These are phyloP conservation scores for Leucophenga montana DNA, from an alignment of 2,888 invertebrate genomes.

Conservation along the genomic window DNA sequence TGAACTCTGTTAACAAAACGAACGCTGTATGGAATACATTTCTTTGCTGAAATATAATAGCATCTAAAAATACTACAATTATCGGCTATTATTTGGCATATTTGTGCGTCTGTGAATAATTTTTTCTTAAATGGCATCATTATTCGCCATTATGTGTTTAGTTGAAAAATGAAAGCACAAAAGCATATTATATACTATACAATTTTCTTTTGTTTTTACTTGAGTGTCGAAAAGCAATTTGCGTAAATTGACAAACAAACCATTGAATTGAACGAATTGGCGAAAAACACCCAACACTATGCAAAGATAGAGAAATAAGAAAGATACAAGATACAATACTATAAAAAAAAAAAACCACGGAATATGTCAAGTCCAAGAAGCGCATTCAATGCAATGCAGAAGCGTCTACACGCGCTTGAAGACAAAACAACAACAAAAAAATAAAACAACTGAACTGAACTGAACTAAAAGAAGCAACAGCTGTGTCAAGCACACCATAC, in stretches of 20 bases:
- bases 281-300: background rate
- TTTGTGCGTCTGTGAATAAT: too few species aligned
- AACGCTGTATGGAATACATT: too few species aligned
- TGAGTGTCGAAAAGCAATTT: background rate
- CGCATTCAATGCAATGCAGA: background rate
- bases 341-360: background rate
- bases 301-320: background rate
- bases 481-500: background rate
- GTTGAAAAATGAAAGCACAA: too few species aligned
- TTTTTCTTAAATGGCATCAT: too few species aligned
- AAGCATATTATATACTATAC: too few species aligned
- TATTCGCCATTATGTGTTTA: too few species aligned
- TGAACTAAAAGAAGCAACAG: background rate
- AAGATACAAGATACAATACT: background rate
- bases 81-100: background rate
- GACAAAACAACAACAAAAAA: background rate
- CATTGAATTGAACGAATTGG: background rate
- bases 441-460: background rate
- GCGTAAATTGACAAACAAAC: constrained; percentile 5
- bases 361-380: background rate
- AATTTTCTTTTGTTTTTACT: too few species aligned
- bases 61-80: background rate
- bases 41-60: too few species aligned
- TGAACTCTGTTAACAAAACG: too few species aligned
- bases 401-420: background rate